Base-by-base conservation (phyloP, 2,797 vertebrate species). In the Carcharodon carcharias region DNA sequence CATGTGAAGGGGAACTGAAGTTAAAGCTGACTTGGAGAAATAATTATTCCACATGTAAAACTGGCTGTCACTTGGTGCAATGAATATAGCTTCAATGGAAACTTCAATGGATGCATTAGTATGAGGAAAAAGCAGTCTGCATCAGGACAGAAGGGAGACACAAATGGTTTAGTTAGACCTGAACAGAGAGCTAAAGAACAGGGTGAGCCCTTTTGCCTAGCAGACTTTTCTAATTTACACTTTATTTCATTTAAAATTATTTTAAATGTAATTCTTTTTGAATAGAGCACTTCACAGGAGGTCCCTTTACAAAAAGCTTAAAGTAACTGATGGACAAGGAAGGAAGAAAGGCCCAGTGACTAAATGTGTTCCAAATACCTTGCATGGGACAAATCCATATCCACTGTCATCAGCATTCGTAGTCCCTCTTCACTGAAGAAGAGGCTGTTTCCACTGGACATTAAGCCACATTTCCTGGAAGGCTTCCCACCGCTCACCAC, bases 371-470 rank as follows among this genome's bases (percentile, higher is more conserved):
- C 95, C 54, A 73, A n/a, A 98, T 98, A 99, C 99, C 99, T 99
- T 50, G 99, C 99, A 96, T 99, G 99, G 96, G 99, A 99, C 96
- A 99, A 98, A 97, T 99, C 99, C 97, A 99, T 97, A 97, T 99
- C 99, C 96, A 98, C 98, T 58, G 99, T 99, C 98, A 99, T 98
- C 97, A 99, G 97, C 99, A 99, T 99, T 82, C 99, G 98, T 96
- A 99, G 97, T 67, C 99, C 99, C 88, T 99, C 99, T 97, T 99
- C 99, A 0, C 99, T 99, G 97, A 99, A 99, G 97, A 99, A 99
- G 96, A 99, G 98, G 97, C 99, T 99, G 97, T 99, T 99, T 96
- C 99, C 99, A 95, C 99, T 99, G 87, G 99, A 99, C 97, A 99
- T 98, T 97, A 99, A 99, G 0, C 99, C 99, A 96, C 99, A 99